Evolutionary conservation across 2,113 vertebrate species (phyloP).

Genomic region (Anarhynchus alexandrinus): DNA sequence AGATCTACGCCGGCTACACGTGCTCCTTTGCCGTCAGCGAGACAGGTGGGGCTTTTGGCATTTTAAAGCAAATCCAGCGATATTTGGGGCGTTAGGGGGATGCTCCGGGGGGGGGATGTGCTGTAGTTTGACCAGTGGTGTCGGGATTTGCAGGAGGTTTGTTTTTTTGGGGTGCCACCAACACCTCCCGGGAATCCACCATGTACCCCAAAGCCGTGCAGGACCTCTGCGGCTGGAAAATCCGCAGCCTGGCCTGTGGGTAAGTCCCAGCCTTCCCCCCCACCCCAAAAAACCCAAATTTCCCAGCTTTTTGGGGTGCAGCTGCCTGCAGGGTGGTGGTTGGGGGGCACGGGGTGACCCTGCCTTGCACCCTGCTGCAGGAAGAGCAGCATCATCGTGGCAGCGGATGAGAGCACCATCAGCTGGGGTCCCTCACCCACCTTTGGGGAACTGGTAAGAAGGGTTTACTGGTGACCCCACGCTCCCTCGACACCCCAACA

Average conservation of each 20-base stretch:
- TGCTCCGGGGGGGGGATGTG: too few species aligned
- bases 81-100: too few species aligned
- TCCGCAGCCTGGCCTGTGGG: slow-evolving; percentile 92
- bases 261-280: slow-evolving; percentile 38
- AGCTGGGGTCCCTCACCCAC: slow-evolving; percentile 95
- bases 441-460: slow-evolving; percentile 90
- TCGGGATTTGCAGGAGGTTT: slow-evolving; percentile 79
- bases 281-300: fast-evolving
- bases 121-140: fast-evolving
- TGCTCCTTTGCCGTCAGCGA: slow-evolving; percentile 94
- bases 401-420: slow-evolving; percentile 95
- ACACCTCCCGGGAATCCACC: slow-evolving; percentile 94
- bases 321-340: not conserved
- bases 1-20: slow-evolving; percentile 89
- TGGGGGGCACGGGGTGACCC: too few species aligned
- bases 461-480: not conserved
- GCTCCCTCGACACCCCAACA: too few species aligned
- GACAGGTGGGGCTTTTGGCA: slow-evolving; percentile 74
- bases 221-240: slow-evolving; percentile 94
- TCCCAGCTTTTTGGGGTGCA: not conserved
- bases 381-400: slow-evolving; percentile 94
- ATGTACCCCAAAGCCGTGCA: slow-evolving; percentile 98
- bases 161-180: slow-evolving; percentile 97
- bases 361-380: slow-evolving; percentile 52
- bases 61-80: too few species aligned